phyloP scores from a whole-genome alignment of 2,113 vertebrate species.

The Eubucco bourcierii region DNA sequence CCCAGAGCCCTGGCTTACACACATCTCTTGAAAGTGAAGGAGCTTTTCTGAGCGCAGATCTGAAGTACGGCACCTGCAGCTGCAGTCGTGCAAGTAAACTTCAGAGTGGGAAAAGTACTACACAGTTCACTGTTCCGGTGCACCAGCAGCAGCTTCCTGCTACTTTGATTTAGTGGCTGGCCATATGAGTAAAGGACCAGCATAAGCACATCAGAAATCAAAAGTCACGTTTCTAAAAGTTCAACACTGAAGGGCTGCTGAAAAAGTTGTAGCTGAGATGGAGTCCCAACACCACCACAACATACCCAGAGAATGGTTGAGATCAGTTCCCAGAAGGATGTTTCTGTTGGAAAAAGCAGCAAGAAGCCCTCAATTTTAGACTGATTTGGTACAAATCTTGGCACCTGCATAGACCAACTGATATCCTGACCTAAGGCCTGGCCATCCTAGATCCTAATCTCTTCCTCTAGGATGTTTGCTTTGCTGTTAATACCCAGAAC shows the following conservation, averaged over 20 bases:
- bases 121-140: accelerated
- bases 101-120: background rate
- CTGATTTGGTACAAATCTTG: background rate
- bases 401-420: background rate
- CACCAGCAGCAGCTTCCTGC: background rate
- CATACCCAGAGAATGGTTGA: background rate
- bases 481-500: background rate
- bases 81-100: background rate
- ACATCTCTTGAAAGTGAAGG: background rate
- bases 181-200: background rate
- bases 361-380: background rate
- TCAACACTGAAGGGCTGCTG: background rate
- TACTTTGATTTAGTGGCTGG: background rate
- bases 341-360: background rate
- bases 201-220: background rate
- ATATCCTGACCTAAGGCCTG: background rate
- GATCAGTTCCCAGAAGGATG: background rate
- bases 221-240: background rate
- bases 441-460: background rate
- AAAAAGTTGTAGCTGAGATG: background rate
- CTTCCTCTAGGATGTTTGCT: background rate
- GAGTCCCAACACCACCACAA: background rate
- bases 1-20: background rate
- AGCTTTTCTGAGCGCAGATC: background rate
- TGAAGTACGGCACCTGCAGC: background rate